phyloP scores from a whole-genome alignment of 2,797 vertebrate genomes.

The Sebastes dallii region DNA sequence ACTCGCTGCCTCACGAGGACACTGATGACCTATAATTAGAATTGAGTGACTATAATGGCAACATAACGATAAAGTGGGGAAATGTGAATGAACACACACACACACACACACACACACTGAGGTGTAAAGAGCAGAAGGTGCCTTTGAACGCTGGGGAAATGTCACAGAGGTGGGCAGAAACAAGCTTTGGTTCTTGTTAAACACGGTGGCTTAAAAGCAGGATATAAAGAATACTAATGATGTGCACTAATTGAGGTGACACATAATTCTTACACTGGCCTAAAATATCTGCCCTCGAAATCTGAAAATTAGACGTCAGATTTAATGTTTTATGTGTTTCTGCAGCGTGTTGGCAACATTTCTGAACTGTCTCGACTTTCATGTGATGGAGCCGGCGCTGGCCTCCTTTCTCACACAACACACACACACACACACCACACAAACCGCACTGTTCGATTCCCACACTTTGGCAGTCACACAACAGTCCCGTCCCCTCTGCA shows the following conservation, averaged over 20 bases:
- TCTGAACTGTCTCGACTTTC: slow-evolving; percentile 18
- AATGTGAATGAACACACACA: slow-evolving; percentile 7
- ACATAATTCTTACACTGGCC: not conserved
- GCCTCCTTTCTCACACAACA: not conserved
- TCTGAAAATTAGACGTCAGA: not conserved
- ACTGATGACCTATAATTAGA: slow-evolving; percentile 54
- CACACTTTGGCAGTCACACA: slow-evolving; percentile 1
- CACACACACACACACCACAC: too few species aligned
- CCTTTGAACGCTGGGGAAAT: slow-evolving; percentile 2
- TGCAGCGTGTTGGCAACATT: slow-evolving; percentile 2
- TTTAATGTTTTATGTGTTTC: slow-evolving; percentile 1
- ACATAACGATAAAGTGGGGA: slow-evolving; percentile 1
- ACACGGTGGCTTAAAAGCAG: not conserved
- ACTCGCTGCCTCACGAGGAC: slow-evolving; percentile 4
- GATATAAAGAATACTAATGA: not conserved
- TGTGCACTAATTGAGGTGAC: not conserved
- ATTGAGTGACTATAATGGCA: slow-evolving; percentile 32
- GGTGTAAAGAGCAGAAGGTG: not conserved
- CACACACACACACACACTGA: not conserved
- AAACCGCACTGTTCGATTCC: not conserved
- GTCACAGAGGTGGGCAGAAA: slow-evolving; percentile 2
- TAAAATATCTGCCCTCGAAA: not conserved
- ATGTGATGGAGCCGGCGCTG: slow-evolving; percentile 24
- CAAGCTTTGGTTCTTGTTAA: not conserved
- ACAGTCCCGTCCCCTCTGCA: not conserved